Conservation (phyloP, 2,797 vertebrate species). For the Crocodylus rhombifer region DNA sequence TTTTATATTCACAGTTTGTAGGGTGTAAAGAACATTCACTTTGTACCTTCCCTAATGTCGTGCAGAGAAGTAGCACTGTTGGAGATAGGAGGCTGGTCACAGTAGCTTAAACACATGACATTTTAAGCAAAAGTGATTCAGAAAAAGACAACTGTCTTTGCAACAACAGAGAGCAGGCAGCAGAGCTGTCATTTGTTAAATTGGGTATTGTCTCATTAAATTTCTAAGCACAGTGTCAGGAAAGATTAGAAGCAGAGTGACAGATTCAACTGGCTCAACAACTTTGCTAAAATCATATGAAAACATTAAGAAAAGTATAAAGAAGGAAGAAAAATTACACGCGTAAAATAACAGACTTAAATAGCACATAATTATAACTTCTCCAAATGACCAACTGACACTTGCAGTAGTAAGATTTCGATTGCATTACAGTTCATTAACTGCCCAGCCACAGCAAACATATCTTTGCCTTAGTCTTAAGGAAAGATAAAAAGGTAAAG, state of each 20-base stretch:
- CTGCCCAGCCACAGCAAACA: neutral
- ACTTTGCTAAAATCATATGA: constrained; percentile 14
- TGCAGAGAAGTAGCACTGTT: neutral
- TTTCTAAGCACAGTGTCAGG: constrained; percentile 7
- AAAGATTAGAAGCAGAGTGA: constrained; percentile 20
- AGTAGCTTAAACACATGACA: constrained; percentile 39
- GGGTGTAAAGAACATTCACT: neutral
- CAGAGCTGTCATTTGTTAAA: constrained; percentile 55
- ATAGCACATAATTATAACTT: constrained; percentile 20
- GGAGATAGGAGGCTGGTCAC: neutral
- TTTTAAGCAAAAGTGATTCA: constrained; percentile 39
- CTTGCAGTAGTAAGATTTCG: neutral
- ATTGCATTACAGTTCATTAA: constrained; percentile 10
- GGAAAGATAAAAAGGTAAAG: neutral
- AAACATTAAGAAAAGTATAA: constrained; percentile 14
- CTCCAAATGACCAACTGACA: constrained; percentile 8
- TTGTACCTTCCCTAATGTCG: neutral
- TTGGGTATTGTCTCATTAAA: constrained; percentile 50
- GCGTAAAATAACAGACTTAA: neutral
- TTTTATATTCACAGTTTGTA: neutral
- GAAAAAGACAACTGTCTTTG: constrained; percentile 28
- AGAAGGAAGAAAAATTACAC: neutral
- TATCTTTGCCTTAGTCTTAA: neutral
- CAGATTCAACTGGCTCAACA: neutral
- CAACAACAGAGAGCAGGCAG: neutral